Evolutionary conservation across 92 coral and sea anemone genomes (phyloP), one percentile per base, ranked within the genome.

Genomic region (Palythoa caribaeorum): DNA sequence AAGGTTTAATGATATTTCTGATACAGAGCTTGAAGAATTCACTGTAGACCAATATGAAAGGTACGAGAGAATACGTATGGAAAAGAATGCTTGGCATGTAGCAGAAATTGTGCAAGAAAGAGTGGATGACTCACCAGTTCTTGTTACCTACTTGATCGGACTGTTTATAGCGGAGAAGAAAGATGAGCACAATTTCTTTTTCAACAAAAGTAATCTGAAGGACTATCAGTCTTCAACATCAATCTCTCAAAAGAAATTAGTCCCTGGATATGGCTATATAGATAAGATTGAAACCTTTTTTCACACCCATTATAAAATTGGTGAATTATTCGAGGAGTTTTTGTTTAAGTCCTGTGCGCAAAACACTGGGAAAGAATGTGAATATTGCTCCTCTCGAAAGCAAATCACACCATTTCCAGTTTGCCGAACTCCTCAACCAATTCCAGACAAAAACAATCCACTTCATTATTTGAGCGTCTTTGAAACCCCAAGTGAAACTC

Each of bases 101-200:
- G 92, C 89, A 53, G 73, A 52, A 47, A 76, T 62, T 19, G 44
- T 91, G 11, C 71, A 35, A 36, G 53, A 83, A 38, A 12, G 93
- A 73, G 63, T 91, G 16, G 88, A 87, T 57, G 93, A 85, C n/a
- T 79, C 87, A 4, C 93, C 93, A 35, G 89, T 55, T 17, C 60
- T 71, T 21, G 38, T 71, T 1, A 57, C 1, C 5, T 71, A 70
- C 54, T 37, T 36, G 77, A 20, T 84, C 16, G 79, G 79, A 47
- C 59, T 47, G 3, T 47, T n/a, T n/a, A n/a, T 70, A 35, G 75
- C 75, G 17, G 75, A 70, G 75, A 70, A 70, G 44, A 70, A 70
- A 16, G 44, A 70, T 17, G 69, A 62, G 69, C 69, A 62, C 69
- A 62, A 62, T 62, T 62, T 62, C 69, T 62, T 62, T 62, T 62